Base-by-base conservation (phyloP, 2,797 vertebrate genomes). In the Ptychadena robeensis region DNA sequence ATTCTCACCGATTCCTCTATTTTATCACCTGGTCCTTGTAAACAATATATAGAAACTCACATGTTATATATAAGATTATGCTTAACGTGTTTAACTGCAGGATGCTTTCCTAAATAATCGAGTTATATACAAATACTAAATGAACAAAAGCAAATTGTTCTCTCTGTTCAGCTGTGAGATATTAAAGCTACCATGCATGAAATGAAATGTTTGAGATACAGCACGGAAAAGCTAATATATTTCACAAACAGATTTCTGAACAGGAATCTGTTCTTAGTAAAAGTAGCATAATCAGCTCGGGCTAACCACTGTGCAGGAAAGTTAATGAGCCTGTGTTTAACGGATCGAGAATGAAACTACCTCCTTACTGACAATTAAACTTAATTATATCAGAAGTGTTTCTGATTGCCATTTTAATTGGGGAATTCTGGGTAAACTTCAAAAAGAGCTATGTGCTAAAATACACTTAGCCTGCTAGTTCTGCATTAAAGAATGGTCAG, bases 261-360 rank as follows among this genome's bases (percentile, higher is more conserved):
- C 75, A 57, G 79, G 85, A 82, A 85, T 53, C 82, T 40, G 85
- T 44, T 81, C 28, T 27, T 28, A 40, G 66, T 67, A 82, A 81
- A n/a, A 76, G 81, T 70, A 82, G 61, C 59, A 73, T 57, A 79
- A 73, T 73, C 85, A 63, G 72, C 81, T 71, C 27, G 66, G 86
- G 69, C 85, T 61, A 57, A 71, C 64, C 2, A 81, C 4, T 74
- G 79, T 73, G 31, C 63, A 83, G 80, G 15, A 72, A 87, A 87
- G 82, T 85, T 83, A 86, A 84, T 86, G 85, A 88, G 25, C 40
- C 44, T 81, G 63, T 59, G 78, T 86, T 86, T 87, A 86, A 86
- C 85, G 18, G 48, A 37, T 40, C 37, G 61, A 59, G 66, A 70
- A 85, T 67, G 72, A 86, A 85, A 76, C 69, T 69, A 72, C 70